Evolutionary conservation across 2,797 vertebrate species (phyloP).

Genomic region (Loriculus beryllinus): DNA sequence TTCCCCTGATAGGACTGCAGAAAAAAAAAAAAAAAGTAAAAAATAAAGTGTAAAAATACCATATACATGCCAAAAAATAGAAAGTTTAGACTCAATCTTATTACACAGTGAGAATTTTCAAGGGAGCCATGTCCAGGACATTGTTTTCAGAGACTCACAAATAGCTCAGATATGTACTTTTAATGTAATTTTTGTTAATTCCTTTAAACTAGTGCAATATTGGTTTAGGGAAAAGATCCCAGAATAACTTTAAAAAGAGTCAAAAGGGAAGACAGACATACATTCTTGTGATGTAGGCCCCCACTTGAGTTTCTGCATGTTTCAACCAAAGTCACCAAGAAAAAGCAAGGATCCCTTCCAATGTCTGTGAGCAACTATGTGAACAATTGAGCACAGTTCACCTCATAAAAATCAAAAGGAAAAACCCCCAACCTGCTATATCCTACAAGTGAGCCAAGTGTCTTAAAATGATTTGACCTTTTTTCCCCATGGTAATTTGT

Average conservation of each 20-base stretch:
- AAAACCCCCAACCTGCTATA: neutral
- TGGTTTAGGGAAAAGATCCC: neutral
- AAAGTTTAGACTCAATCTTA: neutral
- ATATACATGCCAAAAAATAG: neutral
- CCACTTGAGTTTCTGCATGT: neutral
- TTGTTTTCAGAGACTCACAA: neutral
- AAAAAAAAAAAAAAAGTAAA: neutral
- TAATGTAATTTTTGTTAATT: neutral
- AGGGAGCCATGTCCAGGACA: neutral
- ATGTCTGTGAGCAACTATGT: neutral
- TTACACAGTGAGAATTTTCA: neutral
- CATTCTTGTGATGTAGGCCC: neutral
- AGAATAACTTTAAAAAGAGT: neutral
- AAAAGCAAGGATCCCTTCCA: neutral
- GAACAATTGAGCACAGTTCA: neutral
- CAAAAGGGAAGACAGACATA: neutral
- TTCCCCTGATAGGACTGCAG: neutral
- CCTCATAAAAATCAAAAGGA: neutral
- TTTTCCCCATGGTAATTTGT: neutral
- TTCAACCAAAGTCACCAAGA: neutral
- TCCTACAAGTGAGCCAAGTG: neutral
- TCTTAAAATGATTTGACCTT: neutral
- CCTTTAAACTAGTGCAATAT: neutral
- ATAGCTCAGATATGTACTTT: neutral
- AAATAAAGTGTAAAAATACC: neutral